Evolutionary conservation across 2,113 vertebrate species (phyloP), one percentile per base, ranked within the genome.

Genomic region (Ceratotherium simum): DNA sequence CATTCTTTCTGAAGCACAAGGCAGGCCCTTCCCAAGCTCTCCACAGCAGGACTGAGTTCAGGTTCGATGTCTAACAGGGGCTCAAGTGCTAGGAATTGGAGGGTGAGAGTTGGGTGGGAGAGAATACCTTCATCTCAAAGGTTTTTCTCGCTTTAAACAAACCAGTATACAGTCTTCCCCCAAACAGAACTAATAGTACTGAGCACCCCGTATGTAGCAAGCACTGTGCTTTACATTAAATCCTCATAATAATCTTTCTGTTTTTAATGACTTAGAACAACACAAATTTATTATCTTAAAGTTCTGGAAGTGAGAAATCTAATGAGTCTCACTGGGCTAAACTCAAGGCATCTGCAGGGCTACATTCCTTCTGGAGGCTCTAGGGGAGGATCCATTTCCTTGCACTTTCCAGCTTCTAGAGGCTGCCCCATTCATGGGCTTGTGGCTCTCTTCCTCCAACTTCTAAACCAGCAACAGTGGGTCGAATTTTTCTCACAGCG

Each of bases 201-300:
- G 29, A 82, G 58, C 17, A 8, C 31, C 23, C 56, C 67, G 75
- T 58, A 18, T 7, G 4, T 56, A 75, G 39, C 7, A 64, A 90
- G 10, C 62, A 56, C 46, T 16, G 33, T 60, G 33, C 39, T 78
- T 64, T 78, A 54, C 42, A 9, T 33, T 54, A 69, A 94, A 92
- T 36, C 23, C 20, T 39, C 29, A 23, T 12, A 42, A 33, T 6
- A 33, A 54, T 62, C 21, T 84, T 76, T 64, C 54, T 89, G 31
- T 39, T 62, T 64, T 90, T 93, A 65, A 78, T 87, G 82, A 29
- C 36, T 65, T 80, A n/a, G 31, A 33, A 54, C 39, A 72, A 20
- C 86, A 82, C 14, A 65, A 56, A 46, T 17, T 20, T 65, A n/a
- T 75, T 65, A 42, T 51, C 58, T 82, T 60, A 56, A 67, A 58